Evolutionary conservation across 2,888 invertebrate genomes (phyloP), one percentile per base, ranked within the genome.

Genomic region (Melinopterus prodromus): DNA sequence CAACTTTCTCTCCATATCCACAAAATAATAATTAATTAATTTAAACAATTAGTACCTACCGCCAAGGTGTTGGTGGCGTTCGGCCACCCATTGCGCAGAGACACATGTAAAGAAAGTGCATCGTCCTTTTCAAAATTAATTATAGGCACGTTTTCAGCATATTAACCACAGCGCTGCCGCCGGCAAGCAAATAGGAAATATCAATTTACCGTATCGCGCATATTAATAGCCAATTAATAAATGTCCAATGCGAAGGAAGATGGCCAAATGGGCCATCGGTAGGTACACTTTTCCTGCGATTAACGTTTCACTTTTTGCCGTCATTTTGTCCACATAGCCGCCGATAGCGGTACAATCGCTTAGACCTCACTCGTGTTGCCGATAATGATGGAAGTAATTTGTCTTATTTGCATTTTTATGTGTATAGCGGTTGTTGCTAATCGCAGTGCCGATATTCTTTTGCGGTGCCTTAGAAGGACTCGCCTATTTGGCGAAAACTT

Each of bases 201-300:
- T 74, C 37, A 74, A 74, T 74, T 74, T 74, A 36, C 74, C 37
- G 36, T n/a, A 37, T 36, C 74, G 37, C 37, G 74, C 35, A 74
- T 74, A 74, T 74, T 74, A 36, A 74, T 74, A 14, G 74, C 35
- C 16, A 74, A 74, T 74, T 74, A 74, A 74, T 74, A 74, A 74
- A 74, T 74, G 14, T 74, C n/a, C 16, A 6, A 15, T 16, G 74
- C 35, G 53, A 53, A 53, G 53, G 53, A 53, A 9, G 53, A 53
- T 53, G 53, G 12, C 53, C 53, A 53, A 53, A 53, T 12, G 53
- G 53, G 53, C 53, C 53, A 53, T 9, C 12, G 53, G 53, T 53
- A 53, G 53, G 53, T 53, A 12, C 53, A 53, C 53, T 53, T 53
- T 53, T 53, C 53, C 53, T 53, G 53, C 53, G 53, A 53, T 53